These are phyloP conservation scores for Callyntrura sp. DNA, from an alignment of 2,888 invertebrate genomes.

Conservation along the genomic window DNA sequence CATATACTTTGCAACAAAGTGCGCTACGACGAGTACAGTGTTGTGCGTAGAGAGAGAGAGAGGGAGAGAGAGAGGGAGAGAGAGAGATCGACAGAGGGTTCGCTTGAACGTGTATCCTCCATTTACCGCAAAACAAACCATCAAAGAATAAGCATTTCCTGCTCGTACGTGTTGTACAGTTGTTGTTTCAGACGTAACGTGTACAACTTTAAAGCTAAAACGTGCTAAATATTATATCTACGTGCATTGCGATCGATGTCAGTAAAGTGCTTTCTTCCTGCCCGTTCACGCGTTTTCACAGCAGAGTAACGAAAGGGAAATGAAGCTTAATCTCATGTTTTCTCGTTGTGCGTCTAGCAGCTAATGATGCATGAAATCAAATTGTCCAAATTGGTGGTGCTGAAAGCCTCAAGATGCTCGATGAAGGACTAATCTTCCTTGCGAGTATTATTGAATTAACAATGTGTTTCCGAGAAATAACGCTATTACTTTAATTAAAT, in stretches of 20 bases:
- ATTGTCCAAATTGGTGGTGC: background rate
- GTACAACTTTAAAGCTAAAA: background rate
- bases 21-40: background rate
- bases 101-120: constrained; percentile 44
- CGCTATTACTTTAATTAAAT: too few species aligned
- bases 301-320: constrained; percentile 18
- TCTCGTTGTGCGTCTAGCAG: background rate
- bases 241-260: background rate
- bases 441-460: too few species aligned
- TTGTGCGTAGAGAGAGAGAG: background rate
- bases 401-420: too few species aligned
- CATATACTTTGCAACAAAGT: too few species aligned
- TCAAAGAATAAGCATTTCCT: background rate
- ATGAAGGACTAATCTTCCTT: too few species aligned
- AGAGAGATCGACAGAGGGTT: background rate
- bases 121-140: constrained; percentile 11
- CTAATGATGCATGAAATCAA: background rate
- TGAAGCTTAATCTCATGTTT: constrained; percentile 3
- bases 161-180: background rate
- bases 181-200: background rate
- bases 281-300: background rate
- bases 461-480: too few species aligned
- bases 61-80: background rate
- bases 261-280: background rate
- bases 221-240: background rate